These are phyloP conservation scores for Drosophila paucipuncta DNA, from an alignment of 2,888 invertebrate genomes.

Conservation along the genomic window DNA sequence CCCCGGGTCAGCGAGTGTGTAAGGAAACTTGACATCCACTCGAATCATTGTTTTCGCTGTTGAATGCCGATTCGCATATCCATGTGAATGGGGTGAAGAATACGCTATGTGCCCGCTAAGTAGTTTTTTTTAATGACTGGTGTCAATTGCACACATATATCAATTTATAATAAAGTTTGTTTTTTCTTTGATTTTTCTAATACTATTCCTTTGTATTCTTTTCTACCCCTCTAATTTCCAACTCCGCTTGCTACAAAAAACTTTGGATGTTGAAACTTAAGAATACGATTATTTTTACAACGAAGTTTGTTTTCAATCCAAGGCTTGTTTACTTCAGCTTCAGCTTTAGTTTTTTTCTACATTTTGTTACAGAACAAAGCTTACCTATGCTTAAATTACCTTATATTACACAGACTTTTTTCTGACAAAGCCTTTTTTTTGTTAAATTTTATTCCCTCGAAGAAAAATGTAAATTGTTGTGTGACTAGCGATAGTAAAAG, in stretches of 20 bases:
- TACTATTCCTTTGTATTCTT: not conserved
- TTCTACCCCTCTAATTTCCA: not conserved
- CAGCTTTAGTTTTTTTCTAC: not conserved
- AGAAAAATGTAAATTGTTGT: not conserved
- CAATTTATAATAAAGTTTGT: not conserved
- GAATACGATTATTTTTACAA: conserved; percentile 4
- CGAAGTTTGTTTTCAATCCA: not conserved
- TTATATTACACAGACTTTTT: conserved; percentile 9
- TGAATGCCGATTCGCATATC: conserved; percentile 11
- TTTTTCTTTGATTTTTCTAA: not conserved
- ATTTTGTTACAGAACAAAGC: not conserved
- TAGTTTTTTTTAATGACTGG: not conserved
- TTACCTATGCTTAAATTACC: conserved; percentile 8
- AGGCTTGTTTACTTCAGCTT: conserved; percentile 10
- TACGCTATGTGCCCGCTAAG: not conserved
- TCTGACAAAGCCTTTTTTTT: not conserved
- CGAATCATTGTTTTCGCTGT: conserved; percentile 22
- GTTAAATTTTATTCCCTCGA: conserved; percentile 1
- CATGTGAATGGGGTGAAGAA: conserved; percentile 17
- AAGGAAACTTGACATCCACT: conserved; percentile 36
- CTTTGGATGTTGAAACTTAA: not conserved
- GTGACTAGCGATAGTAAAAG: not conserved
- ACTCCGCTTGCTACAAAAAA: not conserved
- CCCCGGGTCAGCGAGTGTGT: conserved; percentile 9
- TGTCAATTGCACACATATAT: conserved; percentile 9